phyloP scores from a whole-genome alignment of 2,113 vertebrate genomes.

The Agelaius tricolor region DNA sequence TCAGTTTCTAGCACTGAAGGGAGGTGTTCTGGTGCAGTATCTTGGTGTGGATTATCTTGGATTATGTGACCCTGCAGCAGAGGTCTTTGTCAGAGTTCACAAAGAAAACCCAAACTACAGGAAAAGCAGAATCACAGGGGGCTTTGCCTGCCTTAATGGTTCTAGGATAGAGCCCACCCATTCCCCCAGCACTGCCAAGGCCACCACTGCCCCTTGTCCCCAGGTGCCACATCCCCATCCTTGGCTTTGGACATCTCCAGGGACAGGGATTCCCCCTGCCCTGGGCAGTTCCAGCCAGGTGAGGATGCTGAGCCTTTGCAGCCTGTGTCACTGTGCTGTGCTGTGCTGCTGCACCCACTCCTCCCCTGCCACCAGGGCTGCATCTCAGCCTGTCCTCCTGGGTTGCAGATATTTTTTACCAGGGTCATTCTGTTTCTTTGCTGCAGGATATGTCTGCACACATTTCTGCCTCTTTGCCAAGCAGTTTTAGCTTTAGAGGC shows the following conservation, averaged over 20 bases:
- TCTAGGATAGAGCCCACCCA: background rate
- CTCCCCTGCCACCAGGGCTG: background rate
- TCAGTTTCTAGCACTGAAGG: background rate
- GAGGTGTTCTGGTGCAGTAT: background rate
- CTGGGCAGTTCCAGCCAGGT: background rate
- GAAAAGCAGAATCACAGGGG: background rate
- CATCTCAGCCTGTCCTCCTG: background rate
- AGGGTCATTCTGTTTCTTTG: background rate
- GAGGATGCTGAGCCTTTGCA: background rate
- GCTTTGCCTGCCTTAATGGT: background rate
- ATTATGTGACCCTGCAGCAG: background rate
- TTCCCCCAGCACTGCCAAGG: background rate
- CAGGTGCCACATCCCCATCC: background rate
- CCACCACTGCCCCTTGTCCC: background rate
- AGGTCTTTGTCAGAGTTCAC: background rate
- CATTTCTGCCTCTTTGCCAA: background rate
- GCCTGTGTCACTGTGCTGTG: background rate
- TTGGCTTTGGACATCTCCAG: background rate
- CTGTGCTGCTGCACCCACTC: accelerated
- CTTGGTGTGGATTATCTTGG: background rate
- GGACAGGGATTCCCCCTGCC: background rate
- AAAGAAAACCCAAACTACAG: background rate
- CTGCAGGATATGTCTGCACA: background rate
- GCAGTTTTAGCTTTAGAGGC: background rate
- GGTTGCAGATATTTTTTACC: background rate